phyloP scores from a whole-genome alignment of 2,113 vertebrate species.

The Siphamia tubifer region DNA sequence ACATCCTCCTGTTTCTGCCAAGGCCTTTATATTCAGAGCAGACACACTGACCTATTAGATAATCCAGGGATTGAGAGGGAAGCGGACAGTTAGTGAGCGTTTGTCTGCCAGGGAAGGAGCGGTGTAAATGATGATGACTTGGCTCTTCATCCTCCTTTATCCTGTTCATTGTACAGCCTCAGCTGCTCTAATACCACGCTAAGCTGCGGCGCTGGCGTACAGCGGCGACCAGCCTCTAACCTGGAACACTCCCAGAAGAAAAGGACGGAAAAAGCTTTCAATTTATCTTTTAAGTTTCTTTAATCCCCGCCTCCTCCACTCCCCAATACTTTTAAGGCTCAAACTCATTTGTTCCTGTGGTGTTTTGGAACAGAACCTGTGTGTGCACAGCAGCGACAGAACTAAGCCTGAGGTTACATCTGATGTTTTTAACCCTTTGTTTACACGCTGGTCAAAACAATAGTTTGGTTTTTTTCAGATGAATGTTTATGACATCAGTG shows the following conservation, averaged over 20 bases:
- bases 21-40: constrained; percentile 59
- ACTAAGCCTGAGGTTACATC: constrained; percentile 57
- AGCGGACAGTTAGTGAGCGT: constrained; percentile 73
- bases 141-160: constrained; percentile 69
- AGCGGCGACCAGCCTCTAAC: constrained; percentile 28
- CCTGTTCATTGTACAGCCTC: constrained; percentile 59
- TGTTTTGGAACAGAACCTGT: constrained; percentile 20
- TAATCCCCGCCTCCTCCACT: not conserved
- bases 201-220: constrained; percentile 27
- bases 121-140: constrained; percentile 72
- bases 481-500: too few species aligned
- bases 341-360: constrained; percentile 37
- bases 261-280: constrained; percentile 44
- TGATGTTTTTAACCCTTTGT: constrained; percentile 67
- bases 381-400: constrained; percentile 40
- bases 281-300: constrained; percentile 37
- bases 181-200: constrained; percentile 48
- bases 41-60: constrained; percentile 75
- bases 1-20: constrained; percentile 1
- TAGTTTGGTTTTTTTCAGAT: too few species aligned
- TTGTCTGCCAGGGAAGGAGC: constrained; percentile 56
- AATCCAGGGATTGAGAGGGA: constrained; percentile 73
- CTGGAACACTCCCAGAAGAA: constrained; percentile 12
- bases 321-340: constrained; percentile 10
- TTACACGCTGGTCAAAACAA: constrained; percentile 67